These are phyloP conservation scores for Tetragonisca angustula DNA, from an alignment of 2,888 invertebrate species.

Conservation along the genomic window DNA sequence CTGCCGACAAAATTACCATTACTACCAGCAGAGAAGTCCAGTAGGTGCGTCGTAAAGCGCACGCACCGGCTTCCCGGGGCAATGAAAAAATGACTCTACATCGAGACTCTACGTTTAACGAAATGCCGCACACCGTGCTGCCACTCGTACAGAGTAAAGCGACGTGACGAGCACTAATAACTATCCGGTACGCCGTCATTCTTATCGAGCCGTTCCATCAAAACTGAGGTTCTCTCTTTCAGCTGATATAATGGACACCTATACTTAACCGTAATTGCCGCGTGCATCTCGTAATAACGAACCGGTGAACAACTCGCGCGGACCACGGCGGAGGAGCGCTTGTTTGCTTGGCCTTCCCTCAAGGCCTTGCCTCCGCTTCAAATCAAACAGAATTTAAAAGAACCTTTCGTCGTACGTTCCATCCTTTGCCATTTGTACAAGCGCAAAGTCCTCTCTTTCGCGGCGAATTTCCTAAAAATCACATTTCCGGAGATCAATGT, in stretches of 20 bases:
- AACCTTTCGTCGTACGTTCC: background rate
- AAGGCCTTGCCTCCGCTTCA: slow-evolving; percentile 12
- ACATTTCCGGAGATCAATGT: background rate
- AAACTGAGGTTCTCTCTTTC: slow-evolving; percentile 53
- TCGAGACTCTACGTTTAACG: slow-evolving; percentile 25
- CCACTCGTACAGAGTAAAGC: slow-evolving; percentile 36
- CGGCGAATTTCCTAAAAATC: fast-evolving
- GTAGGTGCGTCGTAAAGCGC: background rate
- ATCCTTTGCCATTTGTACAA: background rate
- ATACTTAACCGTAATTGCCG: slow-evolving; percentile 57
- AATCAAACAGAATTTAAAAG: slow-evolving; percentile 18
- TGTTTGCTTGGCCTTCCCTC: slow-evolving; percentile 41
- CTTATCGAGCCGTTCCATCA: slow-evolving; percentile 56
- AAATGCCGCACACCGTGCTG: slow-evolving; percentile 32
- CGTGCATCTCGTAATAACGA: slow-evolving; percentile 54
- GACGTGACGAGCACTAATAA: slow-evolving; percentile 59
- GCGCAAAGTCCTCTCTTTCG: background rate
- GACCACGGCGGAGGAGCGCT: slow-evolving; percentile 30
- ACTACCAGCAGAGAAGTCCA: background rate
- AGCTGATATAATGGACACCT: slow-evolving; percentile 60
- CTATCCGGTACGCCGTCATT: slow-evolving; percentile 47
- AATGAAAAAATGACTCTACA: slow-evolving; percentile 15
- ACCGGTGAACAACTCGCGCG: slow-evolving; percentile 49
- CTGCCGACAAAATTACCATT: slow-evolving; percentile 38
- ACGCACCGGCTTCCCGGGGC: background rate